Evolutionary conservation across 2,888 invertebrate species (phyloP).

Genomic region (Gastrophysa polygoni): DNA sequence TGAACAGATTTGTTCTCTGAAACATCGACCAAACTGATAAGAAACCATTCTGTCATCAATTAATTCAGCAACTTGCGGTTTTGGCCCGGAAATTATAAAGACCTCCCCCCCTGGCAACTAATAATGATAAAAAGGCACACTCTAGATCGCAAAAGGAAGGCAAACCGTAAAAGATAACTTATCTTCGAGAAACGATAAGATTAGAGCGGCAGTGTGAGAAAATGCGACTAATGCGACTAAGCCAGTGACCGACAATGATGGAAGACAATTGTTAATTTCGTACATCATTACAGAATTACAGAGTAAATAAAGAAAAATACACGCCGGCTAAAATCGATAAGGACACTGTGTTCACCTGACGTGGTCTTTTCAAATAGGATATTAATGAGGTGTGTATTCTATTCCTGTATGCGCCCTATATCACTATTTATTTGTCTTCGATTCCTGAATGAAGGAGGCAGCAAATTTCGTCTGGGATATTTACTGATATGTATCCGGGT

Average conservation of each 20-base stretch:
- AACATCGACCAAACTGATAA: no score
- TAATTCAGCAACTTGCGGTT: no score
- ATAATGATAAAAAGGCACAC: background rate
- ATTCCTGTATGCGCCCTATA: background rate
- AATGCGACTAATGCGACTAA: background rate
- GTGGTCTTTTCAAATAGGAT: conserved; percentile 35
- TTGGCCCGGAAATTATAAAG: background rate
- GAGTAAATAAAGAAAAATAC: conserved; percentile 7
- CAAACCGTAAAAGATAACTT: conserved; percentile 32
- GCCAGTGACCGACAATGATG: background rate
- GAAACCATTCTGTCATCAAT: no score
- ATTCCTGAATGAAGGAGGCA: conserved; percentile 27
- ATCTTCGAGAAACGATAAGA: conserved; percentile 30
- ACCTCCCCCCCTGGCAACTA: background rate
- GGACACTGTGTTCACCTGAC: conserved; percentile 23
- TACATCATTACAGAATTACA: conserved; percentile 9
- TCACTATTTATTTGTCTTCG: background rate
- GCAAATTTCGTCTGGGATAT: no score
- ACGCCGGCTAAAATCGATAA: conserved; percentile 30
- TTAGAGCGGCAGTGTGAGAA: conserved; percentile 12
- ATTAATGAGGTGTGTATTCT: conserved; percentile 11
- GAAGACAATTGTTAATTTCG: background rate
- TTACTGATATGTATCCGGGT: no score
- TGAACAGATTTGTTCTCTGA: no score
- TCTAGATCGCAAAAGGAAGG: conserved; percentile 23